phyloP scores from a whole-genome alignment of 2,113 vertebrate species.

The Probosciger aterrimus region DNA sequence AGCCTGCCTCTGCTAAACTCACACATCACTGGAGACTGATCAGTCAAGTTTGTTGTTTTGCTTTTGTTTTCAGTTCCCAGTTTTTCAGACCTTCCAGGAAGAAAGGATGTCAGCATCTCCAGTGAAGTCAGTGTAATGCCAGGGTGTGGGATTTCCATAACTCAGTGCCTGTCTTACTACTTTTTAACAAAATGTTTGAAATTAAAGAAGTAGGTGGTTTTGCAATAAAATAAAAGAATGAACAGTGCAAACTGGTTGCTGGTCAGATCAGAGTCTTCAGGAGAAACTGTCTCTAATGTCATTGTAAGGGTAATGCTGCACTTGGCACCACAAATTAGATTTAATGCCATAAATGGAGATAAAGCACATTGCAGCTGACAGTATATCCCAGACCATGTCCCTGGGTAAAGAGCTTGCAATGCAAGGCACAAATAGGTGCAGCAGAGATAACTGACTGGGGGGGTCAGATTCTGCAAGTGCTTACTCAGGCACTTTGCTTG shows the following conservation, averaged over 20 bases:
- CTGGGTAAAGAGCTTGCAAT: conserved; percentile 19
- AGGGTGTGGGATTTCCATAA: background rate
- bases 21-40: background rate
- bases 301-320: conserved; percentile 4
- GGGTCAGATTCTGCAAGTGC: conserved; percentile 47
- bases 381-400: background rate
- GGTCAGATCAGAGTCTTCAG: conserved; percentile 16
- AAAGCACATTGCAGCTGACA: conserved; percentile 28
- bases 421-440: conserved; percentile 41
- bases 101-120: background rate
- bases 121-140: background rate
- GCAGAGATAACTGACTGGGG: conserved; percentile 39
- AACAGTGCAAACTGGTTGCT: background rate
- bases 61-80: background rate
- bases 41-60: background rate
- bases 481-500: conserved; percentile 43
- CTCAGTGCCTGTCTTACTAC: background rate
- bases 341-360: conserved; percentile 37
- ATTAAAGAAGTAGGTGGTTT: background rate
- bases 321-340: conserved; percentile 47
- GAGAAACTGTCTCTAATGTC: background rate
- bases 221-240: background rate
- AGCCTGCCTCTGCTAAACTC: background rate
- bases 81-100: background rate
- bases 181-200: background rate